Evolutionary conservation across 2,888 invertebrate species (phyloP).

Genomic region (Mythimna pallens): DNA sequence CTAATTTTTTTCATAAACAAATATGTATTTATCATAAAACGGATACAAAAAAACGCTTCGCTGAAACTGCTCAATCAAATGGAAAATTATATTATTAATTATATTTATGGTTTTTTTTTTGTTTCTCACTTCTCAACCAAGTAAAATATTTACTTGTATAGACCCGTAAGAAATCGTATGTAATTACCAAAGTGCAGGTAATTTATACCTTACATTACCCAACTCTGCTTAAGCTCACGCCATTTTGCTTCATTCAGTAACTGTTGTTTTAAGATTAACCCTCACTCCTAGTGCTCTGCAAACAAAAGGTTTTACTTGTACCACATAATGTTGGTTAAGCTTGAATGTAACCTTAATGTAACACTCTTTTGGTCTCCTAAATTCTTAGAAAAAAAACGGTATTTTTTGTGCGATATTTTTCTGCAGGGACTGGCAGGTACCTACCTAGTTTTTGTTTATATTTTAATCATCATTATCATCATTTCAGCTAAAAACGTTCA

Average conservation of each 20-base stretch:
- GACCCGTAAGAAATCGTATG: background rate
- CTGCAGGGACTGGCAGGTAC: too few species aligned
- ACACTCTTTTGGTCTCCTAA: too few species aligned
- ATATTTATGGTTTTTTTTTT: background rate
- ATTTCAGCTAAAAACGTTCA: too few species aligned
- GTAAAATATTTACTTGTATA: constrained; percentile 6
- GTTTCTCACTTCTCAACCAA: background rate
- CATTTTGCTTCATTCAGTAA: constrained; percentile 11
- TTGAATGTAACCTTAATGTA: too few species aligned
- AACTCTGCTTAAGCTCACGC: constrained; percentile 8
- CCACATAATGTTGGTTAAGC: background rate
- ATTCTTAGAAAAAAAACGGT: too few species aligned
- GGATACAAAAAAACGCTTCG: too few species aligned
- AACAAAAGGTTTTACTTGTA: constrained; percentile 30
- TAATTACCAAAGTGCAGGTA: constrained; percentile 2
- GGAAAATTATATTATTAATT: background rate
- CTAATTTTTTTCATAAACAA: too few species aligned
- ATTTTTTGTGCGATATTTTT: too few species aligned
- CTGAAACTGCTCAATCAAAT: too few species aligned
- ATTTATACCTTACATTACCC: constrained; percentile 7
- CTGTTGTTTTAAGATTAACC: constrained; percentile 33
- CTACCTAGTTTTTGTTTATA: too few species aligned
- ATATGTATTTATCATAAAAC: too few species aligned
- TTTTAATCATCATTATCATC: too few species aligned
- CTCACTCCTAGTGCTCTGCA: background rate